phyloP scores from a whole-genome alignment of 2,888 invertebrate genomes.

The Tetragonula carbonaria region DNA sequence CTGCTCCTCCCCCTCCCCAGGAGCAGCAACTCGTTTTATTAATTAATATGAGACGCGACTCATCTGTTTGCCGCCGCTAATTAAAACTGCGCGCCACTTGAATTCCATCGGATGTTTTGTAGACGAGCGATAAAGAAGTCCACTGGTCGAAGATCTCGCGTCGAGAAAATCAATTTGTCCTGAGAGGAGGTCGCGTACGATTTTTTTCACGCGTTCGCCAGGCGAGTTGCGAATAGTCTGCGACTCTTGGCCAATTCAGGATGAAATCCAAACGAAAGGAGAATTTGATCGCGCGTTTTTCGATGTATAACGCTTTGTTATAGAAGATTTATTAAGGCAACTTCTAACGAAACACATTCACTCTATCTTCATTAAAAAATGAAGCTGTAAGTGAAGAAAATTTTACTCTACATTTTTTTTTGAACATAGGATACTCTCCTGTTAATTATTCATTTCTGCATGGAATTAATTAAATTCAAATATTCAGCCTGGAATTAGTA shows the following conservation, averaged over 20 bases:
- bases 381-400: too few relatives aligned
- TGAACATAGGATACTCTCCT: too few relatives aligned
- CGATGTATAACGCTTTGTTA: too few relatives aligned
- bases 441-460: too few relatives aligned
- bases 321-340: too few relatives aligned
- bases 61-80: slow-evolving; percentile 58
- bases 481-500: too few relatives aligned
- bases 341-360: too few relatives aligned
- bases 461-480: too few relatives aligned
- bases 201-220: not conserved
- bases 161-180: not conserved
- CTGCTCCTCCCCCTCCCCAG: slow-evolving; percentile 10
- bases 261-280: not conserved
- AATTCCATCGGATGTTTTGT: slow-evolving; percentile 57
- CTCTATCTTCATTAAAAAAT: too few relatives aligned
- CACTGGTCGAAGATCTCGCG: not conserved
- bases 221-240: not conserved
- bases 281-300: not conserved
- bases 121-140: not conserved
- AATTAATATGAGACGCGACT: slow-evolving; percentile 64
- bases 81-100: slow-evolving; percentile 54
- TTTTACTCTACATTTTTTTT: too few relatives aligned
- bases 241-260: not conserved
- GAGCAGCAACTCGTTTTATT: slow-evolving; percentile 57
- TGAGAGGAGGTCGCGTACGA: not conserved